Evolutionary conservation across 2,888 invertebrate species (phyloP).

Genomic region (Petrolisthes cinctipes): DNA sequence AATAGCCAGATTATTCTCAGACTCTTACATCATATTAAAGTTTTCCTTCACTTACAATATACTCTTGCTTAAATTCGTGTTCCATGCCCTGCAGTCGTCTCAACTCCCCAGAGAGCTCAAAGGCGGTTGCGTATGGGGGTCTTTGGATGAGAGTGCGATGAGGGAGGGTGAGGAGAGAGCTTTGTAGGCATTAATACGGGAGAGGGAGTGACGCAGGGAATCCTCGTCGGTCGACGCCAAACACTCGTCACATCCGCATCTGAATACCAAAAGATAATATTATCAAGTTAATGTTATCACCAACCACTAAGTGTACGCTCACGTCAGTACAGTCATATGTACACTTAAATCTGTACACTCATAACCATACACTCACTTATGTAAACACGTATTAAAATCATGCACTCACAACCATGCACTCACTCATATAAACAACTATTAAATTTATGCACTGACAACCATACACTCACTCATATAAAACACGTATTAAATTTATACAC

Average conservation of each 20-base stretch:
- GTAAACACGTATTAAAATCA: no score
- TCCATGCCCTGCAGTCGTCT: constrained; percentile 90
- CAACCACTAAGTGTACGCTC: not conserved
- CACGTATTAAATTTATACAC: no score
- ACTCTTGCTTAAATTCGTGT: constrained; percentile 93
- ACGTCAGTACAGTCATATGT: not conserved
- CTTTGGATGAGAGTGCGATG: constrained; percentile 91
- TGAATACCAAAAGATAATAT: constrained; percentile 67
- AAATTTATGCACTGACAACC: not conserved
- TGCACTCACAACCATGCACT: no score
- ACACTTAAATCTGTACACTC: not conserved
- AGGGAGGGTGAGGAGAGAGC: constrained; percentile 92
- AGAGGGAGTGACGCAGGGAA: constrained; percentile 78
- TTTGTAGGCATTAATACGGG: constrained; percentile 94
- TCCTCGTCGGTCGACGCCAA: constrained; percentile 85
- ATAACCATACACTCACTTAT: no score
- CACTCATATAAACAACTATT: not conserved
- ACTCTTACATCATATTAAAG: no score
- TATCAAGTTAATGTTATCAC: not conserved
- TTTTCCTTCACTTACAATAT: constrained; percentile 76
- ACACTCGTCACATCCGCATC: constrained; percentile 94
- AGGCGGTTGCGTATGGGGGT: constrained; percentile 79
- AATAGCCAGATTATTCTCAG: no score
- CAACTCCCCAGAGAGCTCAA: constrained; percentile 94
- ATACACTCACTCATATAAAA: not conserved